Evolutionary conservation across 92 coral and sea anemone genomes (phyloP).

Genomic region (Epizoanthus illoricatus): DNA sequence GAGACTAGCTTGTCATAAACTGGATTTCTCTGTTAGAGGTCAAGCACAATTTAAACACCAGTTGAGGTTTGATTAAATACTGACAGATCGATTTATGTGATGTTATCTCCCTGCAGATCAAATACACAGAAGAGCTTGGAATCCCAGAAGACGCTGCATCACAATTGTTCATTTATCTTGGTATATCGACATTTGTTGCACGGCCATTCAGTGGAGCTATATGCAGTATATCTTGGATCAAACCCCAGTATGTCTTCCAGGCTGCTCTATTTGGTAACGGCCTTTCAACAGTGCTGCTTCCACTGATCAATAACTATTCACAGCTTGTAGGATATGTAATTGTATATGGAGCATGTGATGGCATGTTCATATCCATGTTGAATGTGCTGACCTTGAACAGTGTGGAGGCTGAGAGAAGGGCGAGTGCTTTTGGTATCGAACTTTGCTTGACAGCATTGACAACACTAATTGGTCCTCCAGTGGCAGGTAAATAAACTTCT

Average conservation of each 20-base stretch:
- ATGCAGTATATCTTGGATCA: conserved; percentile 49
- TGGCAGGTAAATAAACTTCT: conserved; percentile 5
- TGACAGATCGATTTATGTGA: too few species aligned
- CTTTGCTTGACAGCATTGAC: conserved; percentile 18
- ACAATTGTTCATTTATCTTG: conserved; percentile 63
- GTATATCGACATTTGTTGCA: conserved; percentile 61
- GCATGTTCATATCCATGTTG: conserved; percentile 2
- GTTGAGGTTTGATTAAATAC: too few species aligned
- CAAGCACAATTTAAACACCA: too few species aligned
- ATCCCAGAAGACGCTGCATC: conserved; percentile 60
- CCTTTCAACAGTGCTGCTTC: conserved; percentile 4
- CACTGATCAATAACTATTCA: neutral
- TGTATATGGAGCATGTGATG: conserved; percentile 26
- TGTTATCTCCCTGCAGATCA: conserved; percentile 40
- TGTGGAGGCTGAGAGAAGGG: neutral
- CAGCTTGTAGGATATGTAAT: conserved; percentile 22
- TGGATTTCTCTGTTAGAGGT: too few species aligned
- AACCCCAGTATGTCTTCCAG: conserved; percentile 48
- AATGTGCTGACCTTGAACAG: conserved; percentile 10
- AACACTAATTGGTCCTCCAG: conserved; percentile 18
- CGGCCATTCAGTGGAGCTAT: conserved; percentile 58
- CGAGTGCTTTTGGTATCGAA: neutral
- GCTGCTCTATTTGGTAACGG: conserved; percentile 44
- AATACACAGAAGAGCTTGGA: conserved; percentile 57
- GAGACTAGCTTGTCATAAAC: too few species aligned